phyloP scores from a whole-genome alignment of 2,113 vertebrate genomes.

The Lepus europaeus region DNA sequence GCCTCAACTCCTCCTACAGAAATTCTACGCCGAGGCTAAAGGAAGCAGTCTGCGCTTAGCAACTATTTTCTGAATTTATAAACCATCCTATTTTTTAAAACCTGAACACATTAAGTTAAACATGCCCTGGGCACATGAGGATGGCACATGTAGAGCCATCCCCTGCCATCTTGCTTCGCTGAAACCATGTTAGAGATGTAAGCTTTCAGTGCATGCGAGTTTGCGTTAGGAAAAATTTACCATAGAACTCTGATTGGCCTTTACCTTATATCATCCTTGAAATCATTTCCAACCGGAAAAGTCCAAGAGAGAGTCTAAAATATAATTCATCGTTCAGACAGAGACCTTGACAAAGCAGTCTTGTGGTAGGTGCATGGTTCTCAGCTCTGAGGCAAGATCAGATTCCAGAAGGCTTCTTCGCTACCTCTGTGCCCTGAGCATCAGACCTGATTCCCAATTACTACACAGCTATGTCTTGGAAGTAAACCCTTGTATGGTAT shows the following conservation, averaged over 20 bases:
- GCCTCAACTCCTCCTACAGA: slow-evolving; percentile 33
- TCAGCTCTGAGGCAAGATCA: background rate
- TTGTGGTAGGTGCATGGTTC: background rate
- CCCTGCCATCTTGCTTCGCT: slow-evolving; percentile 31
- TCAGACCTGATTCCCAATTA: background rate
- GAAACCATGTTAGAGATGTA: slow-evolving; percentile 30
- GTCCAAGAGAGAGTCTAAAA: slow-evolving; percentile 44
- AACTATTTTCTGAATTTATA: slow-evolving; percentile 68
- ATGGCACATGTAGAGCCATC: background rate
- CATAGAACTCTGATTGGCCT: slow-evolving; percentile 5
- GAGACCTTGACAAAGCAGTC: slow-evolving; percentile 11
- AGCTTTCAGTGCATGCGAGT: slow-evolving; percentile 32
- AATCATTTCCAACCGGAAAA: slow-evolving; percentile 26
- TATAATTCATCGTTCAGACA: slow-evolving; percentile 7
- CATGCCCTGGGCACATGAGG: slow-evolving; percentile 24
- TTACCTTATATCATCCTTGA: slow-evolving; percentile 31
- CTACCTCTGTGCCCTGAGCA: background rate
- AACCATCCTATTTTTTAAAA: slow-evolving; percentile 55
- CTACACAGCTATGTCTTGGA: background rate
- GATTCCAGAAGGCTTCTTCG: slow-evolving; percentile 6
- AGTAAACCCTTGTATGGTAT: slow-evolving; percentile 48
- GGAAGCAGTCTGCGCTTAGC: slow-evolving; percentile 41
- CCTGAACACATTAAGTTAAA: slow-evolving; percentile 52
- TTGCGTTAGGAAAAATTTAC: slow-evolving; percentile 19
- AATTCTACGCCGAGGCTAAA: slow-evolving; percentile 47